Percentiles rank a stretch among this genome's conserved stretches.
Conservation (phyloP, 2,888 invertebrate species). For the Lithodes maja region DNA sequence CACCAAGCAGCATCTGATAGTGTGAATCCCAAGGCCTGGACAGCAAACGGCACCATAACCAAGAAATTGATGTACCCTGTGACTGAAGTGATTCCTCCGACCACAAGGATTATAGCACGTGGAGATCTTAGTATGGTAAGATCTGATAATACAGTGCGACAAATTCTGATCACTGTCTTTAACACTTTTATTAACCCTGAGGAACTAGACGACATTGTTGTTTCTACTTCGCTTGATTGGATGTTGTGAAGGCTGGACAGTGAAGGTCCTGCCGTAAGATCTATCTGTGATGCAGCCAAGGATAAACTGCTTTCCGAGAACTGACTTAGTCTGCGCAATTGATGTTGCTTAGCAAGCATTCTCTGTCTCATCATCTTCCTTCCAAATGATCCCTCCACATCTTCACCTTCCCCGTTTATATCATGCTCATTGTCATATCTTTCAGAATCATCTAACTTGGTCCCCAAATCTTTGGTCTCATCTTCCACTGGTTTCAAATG, state of each 20-base stretch:
- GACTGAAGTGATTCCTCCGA: background rate
- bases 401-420: background rate
- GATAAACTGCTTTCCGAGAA: no score
- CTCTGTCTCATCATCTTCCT: no score
- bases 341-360: no score
- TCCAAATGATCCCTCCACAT: no score
- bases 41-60: conserved; percentile 17
- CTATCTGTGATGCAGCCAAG: no score
- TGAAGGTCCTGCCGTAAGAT: no score
- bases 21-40: background rate
- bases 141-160: background rate
- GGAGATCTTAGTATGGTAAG: background rate
- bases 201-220: no score
- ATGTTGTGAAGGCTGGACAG: no score
- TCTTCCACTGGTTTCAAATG: conserved; percentile 20
- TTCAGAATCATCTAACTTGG: background rate
- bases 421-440: background rate
- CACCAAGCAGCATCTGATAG: conserved; percentile 37
- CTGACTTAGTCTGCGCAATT: no score
- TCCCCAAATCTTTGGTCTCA: background rate
- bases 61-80: conserved; percentile 11
- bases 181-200: no score
- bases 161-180: no score
- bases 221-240: no score
- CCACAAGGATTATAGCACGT: background rate